Evolutionary conservation across 2,888 invertebrate species (phyloP), one percentile per base, ranked within the genome.

Genomic region (Cactoblastis cactorum): DNA sequence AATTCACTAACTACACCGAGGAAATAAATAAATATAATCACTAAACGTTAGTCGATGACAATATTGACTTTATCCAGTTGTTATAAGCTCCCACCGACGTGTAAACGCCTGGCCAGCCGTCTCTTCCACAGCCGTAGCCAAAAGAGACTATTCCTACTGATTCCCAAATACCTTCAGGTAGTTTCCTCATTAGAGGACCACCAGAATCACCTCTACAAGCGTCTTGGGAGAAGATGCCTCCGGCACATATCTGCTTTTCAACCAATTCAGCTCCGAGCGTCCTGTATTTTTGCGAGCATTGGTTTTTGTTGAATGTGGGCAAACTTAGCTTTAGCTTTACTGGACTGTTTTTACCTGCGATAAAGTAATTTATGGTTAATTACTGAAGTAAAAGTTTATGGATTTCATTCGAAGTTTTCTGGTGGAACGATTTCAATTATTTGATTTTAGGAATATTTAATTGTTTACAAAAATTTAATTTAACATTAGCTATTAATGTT

Each of bases 161-260:
- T 49, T 91, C 91, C 92, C 92, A 93, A 0, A 87, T 72, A 0
- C 89, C 89, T 0, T 89, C 79, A 0, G 83, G 75, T 22, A 80
- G 82, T 43, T 64, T 79, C 58, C 75, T 84, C 94, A 95, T 95
- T 3, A 95, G 77, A 0, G 95, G 95, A 2, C 95, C 95, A 0
- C 95, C 95, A 0, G 94, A 95, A 62, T 95, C 95, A 0, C 95
- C 95, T 12, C 77, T 90, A 64, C 95, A 96, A 0, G 95, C 93
- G 65, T 95, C 95, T 63, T 93, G 90, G 2, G 91, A 91, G 50
- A 83, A 90, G 33, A 89, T 87, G 0, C 95, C 94, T 1, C 95
- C 95, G 8, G 94, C 94, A 65, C 95, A 95, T 0, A 95, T 66
- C 64, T 94, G 94, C 14, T 83, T 89, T 0, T 90, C 79, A 0